Evolutionary conservation across 2,113 vertebrate species (phyloP).

Genomic region (Laterallus jamaicensis): DNA sequence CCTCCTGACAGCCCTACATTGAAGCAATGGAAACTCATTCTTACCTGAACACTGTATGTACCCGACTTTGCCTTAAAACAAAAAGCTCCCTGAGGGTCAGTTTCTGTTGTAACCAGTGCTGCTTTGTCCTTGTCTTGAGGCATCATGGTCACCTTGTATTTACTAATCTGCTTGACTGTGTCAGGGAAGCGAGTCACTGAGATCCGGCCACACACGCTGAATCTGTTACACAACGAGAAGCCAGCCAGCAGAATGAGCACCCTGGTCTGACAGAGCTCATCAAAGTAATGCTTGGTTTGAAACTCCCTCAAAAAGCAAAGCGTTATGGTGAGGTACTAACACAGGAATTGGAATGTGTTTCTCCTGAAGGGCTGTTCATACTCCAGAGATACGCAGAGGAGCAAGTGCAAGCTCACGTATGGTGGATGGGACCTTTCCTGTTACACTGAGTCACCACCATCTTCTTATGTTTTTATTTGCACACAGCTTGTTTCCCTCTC

Average conservation of each 20-base stretch:
- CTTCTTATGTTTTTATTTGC: background rate
- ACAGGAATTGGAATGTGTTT: background rate
- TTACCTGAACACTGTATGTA: slow-evolving; percentile 87
- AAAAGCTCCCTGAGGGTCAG: slow-evolving; percentile 87
- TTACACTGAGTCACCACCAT: background rate
- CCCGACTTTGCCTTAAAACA: slow-evolving; percentile 95
- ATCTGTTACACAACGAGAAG: slow-evolving; percentile 75
- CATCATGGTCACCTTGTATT: slow-evolving; percentile 88
- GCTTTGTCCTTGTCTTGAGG: slow-evolving; percentile 82
- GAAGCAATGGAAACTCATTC: background rate
- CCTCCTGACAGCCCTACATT: background rate
- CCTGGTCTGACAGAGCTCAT: background rate
- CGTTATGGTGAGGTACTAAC: background rate
- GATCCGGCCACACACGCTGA: slow-evolving; percentile 93
- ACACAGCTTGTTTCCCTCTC: background rate
- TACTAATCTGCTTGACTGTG: slow-evolving; percentile 87
- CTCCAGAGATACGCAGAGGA: background rate
- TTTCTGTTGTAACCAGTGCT: slow-evolving; percentile 79
- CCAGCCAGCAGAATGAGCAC: background rate
- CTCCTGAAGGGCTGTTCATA: background rate
- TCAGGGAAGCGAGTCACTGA: slow-evolving; percentile 87
- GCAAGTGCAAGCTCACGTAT: background rate
- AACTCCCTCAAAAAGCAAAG: background rate
- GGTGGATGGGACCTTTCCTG: background rate
- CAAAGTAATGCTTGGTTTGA: background rate